Evolutionary conservation across 1,140 invertebrate species (phyloP).

Genomic region (Halyomorpha halys): DNA sequence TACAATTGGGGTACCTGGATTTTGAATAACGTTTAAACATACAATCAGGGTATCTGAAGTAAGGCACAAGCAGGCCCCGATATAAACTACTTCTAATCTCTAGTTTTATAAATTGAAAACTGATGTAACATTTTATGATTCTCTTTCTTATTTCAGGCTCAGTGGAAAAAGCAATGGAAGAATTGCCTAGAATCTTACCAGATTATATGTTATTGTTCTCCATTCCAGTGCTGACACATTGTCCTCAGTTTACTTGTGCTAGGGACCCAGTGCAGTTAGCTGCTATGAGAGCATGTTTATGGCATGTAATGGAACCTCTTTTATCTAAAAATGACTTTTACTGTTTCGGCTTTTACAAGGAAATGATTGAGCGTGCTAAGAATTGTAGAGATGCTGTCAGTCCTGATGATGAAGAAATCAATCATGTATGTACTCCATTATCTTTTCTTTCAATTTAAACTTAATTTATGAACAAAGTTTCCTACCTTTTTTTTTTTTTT

Average conservation of each 20-base stretch:
- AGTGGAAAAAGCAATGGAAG: slow-evolving; percentile 54
- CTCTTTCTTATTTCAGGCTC: slow-evolving; percentile 31
- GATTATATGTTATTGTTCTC: slow-evolving; percentile 95
- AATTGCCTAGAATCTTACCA: slow-evolving; percentile 77
- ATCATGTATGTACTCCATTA: slow-evolving; percentile 48
- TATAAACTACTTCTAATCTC: slow-evolving; percentile 22
- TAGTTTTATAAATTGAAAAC: too few relatives aligned
- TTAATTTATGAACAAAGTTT: too few relatives aligned
- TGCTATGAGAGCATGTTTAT: slow-evolving; percentile 72
- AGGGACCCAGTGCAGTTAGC: slow-evolving; percentile 64
- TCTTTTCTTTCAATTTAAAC: too few relatives aligned
- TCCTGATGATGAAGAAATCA: slow-evolving; percentile 65
- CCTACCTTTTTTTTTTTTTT: too few relatives aligned
- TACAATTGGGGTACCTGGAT: too few relatives aligned
- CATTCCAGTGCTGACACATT: slow-evolving; percentile 83
- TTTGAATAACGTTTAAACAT: too few relatives aligned
- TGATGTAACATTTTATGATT: background rate
- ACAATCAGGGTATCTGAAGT: too few relatives aligned
- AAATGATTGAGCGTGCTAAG: slow-evolving; percentile 83
- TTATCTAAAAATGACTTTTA: slow-evolving; percentile 88
- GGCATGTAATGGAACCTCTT: slow-evolving; percentile 87
- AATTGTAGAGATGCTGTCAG: slow-evolving; percentile 81
- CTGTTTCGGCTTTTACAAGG: slow-evolving; percentile 92
- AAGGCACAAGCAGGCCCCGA: too few relatives aligned
- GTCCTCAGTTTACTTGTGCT: slow-evolving; percentile 68